Evolutionary conservation across 2,797 vertebrate species (phyloP).

Genomic region (Helarctos malayanus): DNA sequence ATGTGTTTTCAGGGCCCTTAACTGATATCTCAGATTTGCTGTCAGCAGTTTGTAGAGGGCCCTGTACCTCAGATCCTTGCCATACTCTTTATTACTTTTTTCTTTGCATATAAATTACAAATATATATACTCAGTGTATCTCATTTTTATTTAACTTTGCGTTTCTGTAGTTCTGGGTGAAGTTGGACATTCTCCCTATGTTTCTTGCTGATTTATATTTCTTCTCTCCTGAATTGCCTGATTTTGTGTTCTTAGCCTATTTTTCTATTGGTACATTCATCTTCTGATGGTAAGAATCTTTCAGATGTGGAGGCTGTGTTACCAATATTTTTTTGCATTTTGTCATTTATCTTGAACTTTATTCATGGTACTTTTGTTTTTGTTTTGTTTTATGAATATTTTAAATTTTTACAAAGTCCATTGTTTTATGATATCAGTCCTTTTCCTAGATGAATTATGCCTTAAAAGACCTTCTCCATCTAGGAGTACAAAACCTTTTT

Average conservation of each 20-base stretch:
- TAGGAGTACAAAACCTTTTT: background rate
- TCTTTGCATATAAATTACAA: conserved; percentile 21
- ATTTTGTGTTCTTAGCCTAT: background rate
- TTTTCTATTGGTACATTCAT: background rate
- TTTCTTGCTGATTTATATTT: conserved; percentile 15
- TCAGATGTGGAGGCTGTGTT: conserved; percentile 8
- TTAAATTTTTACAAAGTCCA: conserved; percentile 10
- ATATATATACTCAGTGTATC: background rate
- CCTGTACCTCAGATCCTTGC: background rate
- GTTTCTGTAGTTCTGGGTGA: conserved; percentile 26
- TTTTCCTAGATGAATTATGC: conserved; percentile 34
- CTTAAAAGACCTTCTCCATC: background rate
- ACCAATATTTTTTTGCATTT: background rate
- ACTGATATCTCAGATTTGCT: background rate
- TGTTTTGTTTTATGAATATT: conserved; percentile 24
- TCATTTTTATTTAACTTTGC: conserved; percentile 6
- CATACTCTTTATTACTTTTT: background rate
- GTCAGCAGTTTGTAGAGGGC: background rate
- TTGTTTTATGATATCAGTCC: background rate
- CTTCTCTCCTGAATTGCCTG: background rate
- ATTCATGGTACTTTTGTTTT: background rate
- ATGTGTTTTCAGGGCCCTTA: background rate
- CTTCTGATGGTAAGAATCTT: background rate
- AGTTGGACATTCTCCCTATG: background rate
- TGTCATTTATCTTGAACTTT: conserved; percentile 47